phyloP scores from a whole-genome alignment of 1,140 invertebrate species.

The Oncopodura yosiiana region DNA sequence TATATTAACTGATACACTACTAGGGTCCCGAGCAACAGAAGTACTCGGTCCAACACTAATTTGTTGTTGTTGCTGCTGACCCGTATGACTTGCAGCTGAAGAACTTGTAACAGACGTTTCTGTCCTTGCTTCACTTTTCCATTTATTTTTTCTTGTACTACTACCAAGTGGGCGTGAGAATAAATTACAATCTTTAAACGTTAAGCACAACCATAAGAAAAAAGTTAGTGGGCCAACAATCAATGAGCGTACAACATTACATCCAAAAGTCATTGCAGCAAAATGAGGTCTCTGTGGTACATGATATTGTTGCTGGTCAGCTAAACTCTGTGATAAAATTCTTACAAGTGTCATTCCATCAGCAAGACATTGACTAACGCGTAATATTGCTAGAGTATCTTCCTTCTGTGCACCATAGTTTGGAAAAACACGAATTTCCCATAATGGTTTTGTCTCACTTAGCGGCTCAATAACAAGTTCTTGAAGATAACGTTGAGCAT shows the following conservation, averaged over 20 bases:
- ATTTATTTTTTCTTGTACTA: neutral
- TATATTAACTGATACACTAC: neutral
- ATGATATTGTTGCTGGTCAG: slow-evolving; percentile 42
- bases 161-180: slow-evolving; percentile 30
- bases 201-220: slow-evolving; percentile 42
- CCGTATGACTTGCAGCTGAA: neutral
- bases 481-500: slow-evolving; percentile 43
- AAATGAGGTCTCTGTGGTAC: slow-evolving; percentile 42
- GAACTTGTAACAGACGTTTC: neutral
- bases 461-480: slow-evolving; percentile 42
- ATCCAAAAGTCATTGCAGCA: slow-evolving; percentile 41
- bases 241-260: slow-evolving; percentile 43
- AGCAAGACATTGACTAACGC: slow-evolving; percentile 49
- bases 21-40: neutral
- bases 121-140: slow-evolving; percentile 10
- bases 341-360: slow-evolving; percentile 48
- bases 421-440: slow-evolving; percentile 49
- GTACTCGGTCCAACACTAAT: neutral
- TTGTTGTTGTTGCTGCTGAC: neutral
- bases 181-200: slow-evolving; percentile 30
- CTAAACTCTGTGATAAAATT: slow-evolving; percentile 44
- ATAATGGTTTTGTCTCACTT: slow-evolving; percentile 43
- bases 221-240: slow-evolving; percentile 48
- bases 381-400: slow-evolving; percentile 46
- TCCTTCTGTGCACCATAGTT: slow-evolving; percentile 40